A percentile compares a stretch with the other conserved stretches of the same genome.
Evolutionary conservation across 1,140 invertebrate species (phyloP).

Genomic region (Trachymyrmex septentrionalis): DNA sequence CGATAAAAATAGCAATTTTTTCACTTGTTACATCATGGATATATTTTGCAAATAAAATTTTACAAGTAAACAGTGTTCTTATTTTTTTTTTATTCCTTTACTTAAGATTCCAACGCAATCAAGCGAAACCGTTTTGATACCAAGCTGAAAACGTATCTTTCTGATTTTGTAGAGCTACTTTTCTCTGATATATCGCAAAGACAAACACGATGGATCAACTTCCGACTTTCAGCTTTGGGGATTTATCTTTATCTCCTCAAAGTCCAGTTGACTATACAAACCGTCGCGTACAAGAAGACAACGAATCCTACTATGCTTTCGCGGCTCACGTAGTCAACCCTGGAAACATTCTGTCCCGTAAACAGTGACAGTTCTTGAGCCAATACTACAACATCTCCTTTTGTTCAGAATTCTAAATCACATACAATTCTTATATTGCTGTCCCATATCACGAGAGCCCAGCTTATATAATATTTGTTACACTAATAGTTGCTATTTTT

Average conservation of each 20-base stretch:
- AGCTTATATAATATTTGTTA: neutral
- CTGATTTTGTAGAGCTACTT: neutral
- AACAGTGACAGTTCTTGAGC: slow-evolving; percentile 15
- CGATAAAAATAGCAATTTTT: neutral
- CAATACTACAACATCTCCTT: slow-evolving; percentile 11
- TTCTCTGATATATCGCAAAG: neutral
- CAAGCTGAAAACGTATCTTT: neutral
- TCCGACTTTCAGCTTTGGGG: slow-evolving; percentile 12
- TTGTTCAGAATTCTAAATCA: neutral
- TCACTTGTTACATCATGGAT: neutral
- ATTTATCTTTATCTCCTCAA: neutral
- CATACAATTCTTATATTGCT: slow-evolving; percentile 1
- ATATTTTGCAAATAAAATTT: neutral
- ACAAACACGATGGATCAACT: slow-evolving; percentile 39
- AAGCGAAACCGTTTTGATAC: slow-evolving; percentile 15
- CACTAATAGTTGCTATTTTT: neutral
- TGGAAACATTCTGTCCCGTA: slow-evolving; percentile 40
- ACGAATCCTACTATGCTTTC: slow-evolving; percentile 7
- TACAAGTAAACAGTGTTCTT: neutral
- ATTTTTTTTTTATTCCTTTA: neutral
- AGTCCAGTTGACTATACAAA: neutral
- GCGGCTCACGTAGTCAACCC: slow-evolving; percentile 13
- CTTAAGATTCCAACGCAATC: neutral
- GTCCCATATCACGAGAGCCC: neutral
- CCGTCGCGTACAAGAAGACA: neutral